phyloP scores from a whole-genome alignment of 2,888 invertebrate species.

The Drosophila yooni region DNA sequence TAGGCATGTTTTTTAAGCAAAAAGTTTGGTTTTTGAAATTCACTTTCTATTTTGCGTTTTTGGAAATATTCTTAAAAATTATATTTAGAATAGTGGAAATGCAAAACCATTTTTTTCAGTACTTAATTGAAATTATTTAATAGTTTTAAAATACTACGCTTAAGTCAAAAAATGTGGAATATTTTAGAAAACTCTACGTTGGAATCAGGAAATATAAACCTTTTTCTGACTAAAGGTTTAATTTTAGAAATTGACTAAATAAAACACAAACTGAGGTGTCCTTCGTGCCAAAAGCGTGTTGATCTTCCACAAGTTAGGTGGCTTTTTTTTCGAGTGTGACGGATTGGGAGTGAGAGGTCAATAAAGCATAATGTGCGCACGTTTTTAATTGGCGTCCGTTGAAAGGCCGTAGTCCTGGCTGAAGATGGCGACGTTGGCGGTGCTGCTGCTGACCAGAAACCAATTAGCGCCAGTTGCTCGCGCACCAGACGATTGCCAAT shows the following conservation, averaged over 20 bases:
- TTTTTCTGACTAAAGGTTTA: not conserved
- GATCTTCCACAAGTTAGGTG: not conserved
- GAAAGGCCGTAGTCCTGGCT: slow-evolving; percentile 53
- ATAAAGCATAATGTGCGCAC: slow-evolving; percentile 82
- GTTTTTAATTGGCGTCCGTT: slow-evolving; percentile 78
- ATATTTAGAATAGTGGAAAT: no score
- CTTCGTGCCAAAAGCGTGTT: not conserved
- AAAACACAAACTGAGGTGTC: not conserved
- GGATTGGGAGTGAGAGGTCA: slow-evolving; percentile 57
- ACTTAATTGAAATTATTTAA: not conserved
- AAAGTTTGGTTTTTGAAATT: not conserved
- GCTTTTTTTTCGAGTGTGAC: not conserved
- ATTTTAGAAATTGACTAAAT: not conserved
- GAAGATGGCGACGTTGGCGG: slow-evolving; percentile 40
- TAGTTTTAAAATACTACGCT: not conserved
- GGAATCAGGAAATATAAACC: not conserved
- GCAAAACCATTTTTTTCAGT: no score
- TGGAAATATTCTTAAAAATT: no score
- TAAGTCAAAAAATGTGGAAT: not conserved
- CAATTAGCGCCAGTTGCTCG: slow-evolving; percentile 74
- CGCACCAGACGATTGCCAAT: slow-evolving; percentile 63
- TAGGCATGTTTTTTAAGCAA: not conserved
- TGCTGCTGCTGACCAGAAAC: slow-evolving; percentile 71
- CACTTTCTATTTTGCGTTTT: no score
- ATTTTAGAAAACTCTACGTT: not conserved